Evolutionary conservation across 2,113 vertebrate genomes (phyloP), one percentile per base, ranked within the genome.

Genomic region (Pseudorectes ferrugineus): DNA sequence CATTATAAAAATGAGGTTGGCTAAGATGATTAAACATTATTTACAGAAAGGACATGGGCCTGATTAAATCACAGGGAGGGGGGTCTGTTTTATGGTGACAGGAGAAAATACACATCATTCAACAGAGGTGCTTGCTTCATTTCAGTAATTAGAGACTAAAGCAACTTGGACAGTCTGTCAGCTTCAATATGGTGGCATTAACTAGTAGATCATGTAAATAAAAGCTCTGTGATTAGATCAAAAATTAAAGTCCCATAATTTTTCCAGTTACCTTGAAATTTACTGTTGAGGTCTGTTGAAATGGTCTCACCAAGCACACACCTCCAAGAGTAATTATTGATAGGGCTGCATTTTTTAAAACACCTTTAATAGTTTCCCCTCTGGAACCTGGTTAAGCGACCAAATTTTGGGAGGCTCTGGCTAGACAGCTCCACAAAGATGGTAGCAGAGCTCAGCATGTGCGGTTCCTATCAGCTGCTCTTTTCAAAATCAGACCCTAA

Each of bases 171-270:
- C 98, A 98, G 96, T 94, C 84, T 92, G 97, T 97, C 97, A 97
- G 93, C 91, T 98, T 97, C 77, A 63, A 97, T 95, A 97, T 70
- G 75, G 93, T 93, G 77, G 80, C 97, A 93, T 97, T 97, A 98
- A 98, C 97, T 96, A 81, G 98, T 85, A 97, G 98, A 89, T 93
- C 97, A 98, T 98, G 98, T 99, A 99, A 99, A 98, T 99, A 99
- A 98, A 97, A 98, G 97, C 98, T 98, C 96, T 98, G 98, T 98
- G 98, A 99, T 99, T 98, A 98, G 97, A 98, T 97, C 81, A 97
- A 93, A 98, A 98, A 99, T 99, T 98, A 98, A 98, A 97, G 51
- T 14, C 33, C 55, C 85, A 87, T 92, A 15, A 92, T 95, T 93
- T 89, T 95, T 57, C n/a, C 23, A n/a, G 58, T 86, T 97, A 63